Percentiles rank a stretch among this genome's conserved stretches.
These are phyloP conservation scores for Hypomesus transpacificus DNA, from an alignment of 2,113 vertebrate genomes.

Conservation along the genomic window DNA sequence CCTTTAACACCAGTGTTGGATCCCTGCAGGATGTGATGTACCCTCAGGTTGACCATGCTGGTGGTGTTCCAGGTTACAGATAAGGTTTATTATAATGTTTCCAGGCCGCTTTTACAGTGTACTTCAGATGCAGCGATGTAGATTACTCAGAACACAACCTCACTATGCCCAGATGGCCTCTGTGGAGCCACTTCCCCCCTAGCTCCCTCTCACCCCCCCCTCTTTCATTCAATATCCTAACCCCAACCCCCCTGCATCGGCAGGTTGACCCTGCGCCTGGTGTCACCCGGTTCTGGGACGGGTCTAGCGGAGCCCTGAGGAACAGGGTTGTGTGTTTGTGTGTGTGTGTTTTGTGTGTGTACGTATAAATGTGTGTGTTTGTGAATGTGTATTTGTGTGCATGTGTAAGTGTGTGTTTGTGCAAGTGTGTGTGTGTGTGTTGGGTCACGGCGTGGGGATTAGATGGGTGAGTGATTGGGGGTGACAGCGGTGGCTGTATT, in stretches of 20 bases:
- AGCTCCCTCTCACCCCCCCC: neutral
- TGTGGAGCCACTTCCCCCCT: neutral
- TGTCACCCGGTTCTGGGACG: conserved; percentile 62
- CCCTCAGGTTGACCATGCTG: neutral
- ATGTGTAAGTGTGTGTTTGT: conserved; percentile 11
- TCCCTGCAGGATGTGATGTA: no score
- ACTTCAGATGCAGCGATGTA: neutral
- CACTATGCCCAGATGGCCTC: neutral
- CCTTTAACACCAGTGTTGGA: no score
- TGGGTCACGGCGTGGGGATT: conserved; percentile 70
- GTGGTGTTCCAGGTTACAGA: no score
- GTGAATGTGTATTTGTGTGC: conserved; percentile 6
- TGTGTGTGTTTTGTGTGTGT: conserved; percentile 2
- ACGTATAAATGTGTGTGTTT: conserved; percentile 1
- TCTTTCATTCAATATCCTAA: conserved; percentile 3
- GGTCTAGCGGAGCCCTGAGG: conserved; percentile 29
- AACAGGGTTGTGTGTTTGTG: neutral
- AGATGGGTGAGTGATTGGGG: conserved; percentile 76
- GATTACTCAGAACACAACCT: neutral
- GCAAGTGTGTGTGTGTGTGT: conserved; percentile 39
- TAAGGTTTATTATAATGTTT: no score
- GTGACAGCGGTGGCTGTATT: conserved; percentile 74
- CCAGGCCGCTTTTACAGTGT: no score
- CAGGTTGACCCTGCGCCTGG: conserved; percentile 61
- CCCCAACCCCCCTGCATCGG: conserved; percentile 21